A percentile compares a stretch with the other conserved stretches of the same genome.
These are phyloP conservation scores for Callaeas wilsoni DNA, from an alignment of 2,113 vertebrate species.

Conservation along the genomic window DNA sequence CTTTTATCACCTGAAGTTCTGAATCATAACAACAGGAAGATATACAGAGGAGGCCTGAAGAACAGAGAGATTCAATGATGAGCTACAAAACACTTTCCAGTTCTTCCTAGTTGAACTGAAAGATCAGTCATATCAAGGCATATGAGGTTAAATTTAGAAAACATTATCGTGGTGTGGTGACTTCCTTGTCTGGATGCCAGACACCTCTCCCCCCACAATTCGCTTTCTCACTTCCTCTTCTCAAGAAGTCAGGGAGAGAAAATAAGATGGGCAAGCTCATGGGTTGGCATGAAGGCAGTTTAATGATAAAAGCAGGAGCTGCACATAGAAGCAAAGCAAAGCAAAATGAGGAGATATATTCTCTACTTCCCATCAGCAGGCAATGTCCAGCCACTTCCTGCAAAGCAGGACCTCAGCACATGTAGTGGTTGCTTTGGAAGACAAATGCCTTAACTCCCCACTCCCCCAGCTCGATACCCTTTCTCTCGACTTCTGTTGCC, in stretches of 20 bases:
- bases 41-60: not conserved
- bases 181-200: not conserved
- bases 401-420: not conserved
- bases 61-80: not conserved
- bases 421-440: not conserved
- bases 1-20: not conserved
- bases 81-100: not conserved
- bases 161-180: not conserved
- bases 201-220: fast-evolving
- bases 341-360: not conserved
- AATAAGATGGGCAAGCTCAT: not conserved
- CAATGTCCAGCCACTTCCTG: not conserved
- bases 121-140: not conserved
- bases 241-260: not conserved
- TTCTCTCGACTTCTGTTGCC: not conserved
- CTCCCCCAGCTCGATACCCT: fast-evolving
- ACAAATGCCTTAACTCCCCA: not conserved
- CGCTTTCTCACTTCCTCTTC: fast-evolving
- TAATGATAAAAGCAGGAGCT: not conserved
- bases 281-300: not conserved
- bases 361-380: not conserved
- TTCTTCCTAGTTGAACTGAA: not conserved
- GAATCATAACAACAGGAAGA: not conserved
- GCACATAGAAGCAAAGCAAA: not conserved
- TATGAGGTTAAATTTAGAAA: not conserved